Percentiles rank a stretch among this genome's conserved stretches.
These are phyloP conservation scores for Patella vulgata DNA, from an alignment of 1,140 invertebrate genomes.

Conservation along the genomic window DNA sequence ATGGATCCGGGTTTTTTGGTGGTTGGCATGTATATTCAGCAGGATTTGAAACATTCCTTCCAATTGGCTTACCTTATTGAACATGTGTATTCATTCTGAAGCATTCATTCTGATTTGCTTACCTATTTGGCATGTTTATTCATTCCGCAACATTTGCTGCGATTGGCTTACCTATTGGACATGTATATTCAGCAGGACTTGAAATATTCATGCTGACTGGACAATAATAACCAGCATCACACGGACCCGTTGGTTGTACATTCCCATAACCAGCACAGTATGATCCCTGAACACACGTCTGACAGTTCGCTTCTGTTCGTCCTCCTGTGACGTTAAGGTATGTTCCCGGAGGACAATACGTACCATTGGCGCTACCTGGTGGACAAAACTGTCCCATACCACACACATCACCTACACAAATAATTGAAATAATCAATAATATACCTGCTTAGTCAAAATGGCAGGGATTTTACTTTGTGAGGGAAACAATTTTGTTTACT, in stretches of 20 bases:
- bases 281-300: constrained; percentile 45
- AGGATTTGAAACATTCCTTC: constrained; percentile 49
- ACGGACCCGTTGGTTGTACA: constrained; percentile 38
- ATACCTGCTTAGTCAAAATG: too few relatives aligned
- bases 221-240: constrained; percentile 57
- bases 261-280: constrained; percentile 60
- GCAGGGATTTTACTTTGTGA: too few relatives aligned
- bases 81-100: too few relatives aligned
- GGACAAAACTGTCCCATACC: constrained; percentile 54
- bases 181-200: constrained; percentile 50
- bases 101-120: too few relatives aligned
- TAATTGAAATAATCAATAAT: not conserved
- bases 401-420: constrained; percentile 51
- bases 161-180: constrained; percentile 54
- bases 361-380: constrained; percentile 50
- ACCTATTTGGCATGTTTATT: too few relatives aligned
- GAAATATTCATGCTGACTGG: constrained; percentile 51
- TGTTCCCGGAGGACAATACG: constrained; percentile 55
- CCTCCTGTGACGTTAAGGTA: constrained; percentile 49
- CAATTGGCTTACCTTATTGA: constrained; percentile 56
- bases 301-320: constrained; percentile 40
- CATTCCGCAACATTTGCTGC: too few relatives aligned
- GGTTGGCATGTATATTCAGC: constrained; percentile 52
- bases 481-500: too few relatives aligned
- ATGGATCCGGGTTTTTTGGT: constrained; percentile 32